Base-by-base conservation (phyloP, 2,797 vertebrate species). In the Malurus leucopterus region DNA sequence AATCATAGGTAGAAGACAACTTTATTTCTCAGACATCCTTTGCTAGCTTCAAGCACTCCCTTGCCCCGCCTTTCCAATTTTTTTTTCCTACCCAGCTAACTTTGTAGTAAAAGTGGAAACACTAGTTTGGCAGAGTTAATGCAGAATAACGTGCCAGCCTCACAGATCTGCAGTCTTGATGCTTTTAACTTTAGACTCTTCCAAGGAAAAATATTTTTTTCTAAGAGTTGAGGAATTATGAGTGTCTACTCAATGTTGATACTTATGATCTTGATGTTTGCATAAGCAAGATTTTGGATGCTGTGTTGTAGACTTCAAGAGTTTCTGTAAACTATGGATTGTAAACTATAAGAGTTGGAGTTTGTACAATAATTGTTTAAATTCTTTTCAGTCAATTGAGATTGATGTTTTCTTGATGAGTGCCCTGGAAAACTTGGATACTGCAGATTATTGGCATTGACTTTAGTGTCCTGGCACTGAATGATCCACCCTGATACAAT, bases 241-340 rank as follows among this genome's bases (percentile, higher is more conserved):
- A 81, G 17, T 83, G 75, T 85, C 92, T 95, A 92, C 36, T 84
- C 57, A 55, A 12, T 55, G 46, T 27, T 86, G 62, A 65, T 88
- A 87, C 88, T 90, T 85, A 80, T 26, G 58, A 72, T 64, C 43
- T 62, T 26, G 58, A 72, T 64, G 47, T 62, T 78, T 88, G 46
- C 57, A 68, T 57, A 86, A 88, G 58, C 51, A 64, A 65, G 32
- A 58, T 91, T 65, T 71, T 81, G 81, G 54, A 83, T 69, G 84
- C 71, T 86, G 47, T 64, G 49, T 41, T 62, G 62, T 53, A 85
- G 47, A 65, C 40, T 49, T 80, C 5, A 70, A 84, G 84, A 70
- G 83, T 40, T 91, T 84, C 41, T 88, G 80, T 91, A 92, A 94
- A 95, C 92, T 69, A 13, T 40, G 38, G 21, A 82, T 41, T 49